Conservation (phyloP, 2,113 vertebrate genomes). For the Acanthochromis polyacanthus region DNA sequence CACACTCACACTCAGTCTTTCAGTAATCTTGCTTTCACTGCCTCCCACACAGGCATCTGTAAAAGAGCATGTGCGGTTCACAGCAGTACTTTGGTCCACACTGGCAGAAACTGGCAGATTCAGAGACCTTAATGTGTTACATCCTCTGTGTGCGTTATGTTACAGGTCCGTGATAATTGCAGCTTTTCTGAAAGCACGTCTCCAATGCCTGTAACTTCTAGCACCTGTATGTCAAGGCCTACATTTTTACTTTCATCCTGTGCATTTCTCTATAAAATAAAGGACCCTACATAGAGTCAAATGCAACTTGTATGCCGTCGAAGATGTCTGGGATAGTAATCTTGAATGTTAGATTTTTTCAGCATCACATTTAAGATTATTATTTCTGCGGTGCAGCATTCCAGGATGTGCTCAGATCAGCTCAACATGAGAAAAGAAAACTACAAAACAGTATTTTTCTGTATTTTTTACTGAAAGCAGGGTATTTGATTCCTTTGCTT, state of each 20-base stretch:
- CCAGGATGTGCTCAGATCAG: not conserved
- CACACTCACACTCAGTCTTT: constrained; percentile 50
- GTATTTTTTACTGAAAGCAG: not conserved
- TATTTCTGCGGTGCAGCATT: not conserved
- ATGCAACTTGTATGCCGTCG: not conserved
- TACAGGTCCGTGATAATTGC: constrained; percentile 42
- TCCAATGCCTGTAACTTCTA: constrained; percentile 49
- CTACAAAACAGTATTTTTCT: not conserved
- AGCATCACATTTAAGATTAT: constrained; percentile 12
- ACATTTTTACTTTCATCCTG: constrained; percentile 11
- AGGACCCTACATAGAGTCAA: not conserved
- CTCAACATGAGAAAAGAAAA: constrained; percentile 3
- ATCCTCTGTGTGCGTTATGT: constrained; percentile 32
- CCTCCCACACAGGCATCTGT: constrained; percentile 77
- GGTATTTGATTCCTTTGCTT: not conserved
- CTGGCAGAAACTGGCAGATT: constrained; percentile 48
- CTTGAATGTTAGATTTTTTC: constrained; percentile 1
- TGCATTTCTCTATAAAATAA: not conserved
- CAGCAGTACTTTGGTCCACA: constrained; percentile 51
- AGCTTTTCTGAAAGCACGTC: constrained; percentile 31
- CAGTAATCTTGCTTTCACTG: constrained; percentile 64
- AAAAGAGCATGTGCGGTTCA: constrained; percentile 71
- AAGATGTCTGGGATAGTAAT: not conserved
- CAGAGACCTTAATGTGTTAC: constrained; percentile 36
- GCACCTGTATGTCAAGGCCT: constrained; percentile 28